phyloP scores from a whole-genome alignment of 2,797 vertebrate species.

The Dromococcyx pavoninus region DNA sequence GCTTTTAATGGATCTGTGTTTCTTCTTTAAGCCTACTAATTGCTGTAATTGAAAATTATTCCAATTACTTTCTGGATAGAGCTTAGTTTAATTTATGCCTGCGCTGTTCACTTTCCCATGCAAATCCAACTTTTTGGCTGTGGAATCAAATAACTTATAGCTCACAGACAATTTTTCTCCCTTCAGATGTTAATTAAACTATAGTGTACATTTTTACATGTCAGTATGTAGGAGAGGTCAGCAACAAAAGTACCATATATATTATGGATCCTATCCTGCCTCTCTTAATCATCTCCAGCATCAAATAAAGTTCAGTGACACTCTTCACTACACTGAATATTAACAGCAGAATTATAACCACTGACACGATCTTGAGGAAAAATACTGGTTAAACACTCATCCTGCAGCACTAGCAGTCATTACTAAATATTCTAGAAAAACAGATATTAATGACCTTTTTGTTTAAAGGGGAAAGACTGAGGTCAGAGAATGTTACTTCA shows the following conservation, averaged over 20 bases:
- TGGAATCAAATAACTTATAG: not conserved
- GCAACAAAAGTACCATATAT: not conserved
- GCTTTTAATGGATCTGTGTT: not conserved
- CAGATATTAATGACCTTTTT: not conserved
- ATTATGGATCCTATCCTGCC: not conserved
- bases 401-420: not conserved
- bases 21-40: not conserved
- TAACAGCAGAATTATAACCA: not conserved
- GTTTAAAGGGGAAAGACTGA: not conserved
- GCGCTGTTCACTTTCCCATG: not conserved
- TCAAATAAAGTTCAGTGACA: not conserved
- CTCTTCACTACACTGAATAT: not conserved
- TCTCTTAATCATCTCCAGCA: not conserved
- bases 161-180: not conserved
- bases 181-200: conserved; percentile 31
- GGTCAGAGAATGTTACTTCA: not conserved
- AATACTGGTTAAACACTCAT: not conserved
- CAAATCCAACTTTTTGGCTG: not conserved
- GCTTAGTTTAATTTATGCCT: not conserved
- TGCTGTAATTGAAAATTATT: not conserved
- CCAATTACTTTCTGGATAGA: not conserved
- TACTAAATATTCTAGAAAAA: not conserved
- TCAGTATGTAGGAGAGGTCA: not conserved
- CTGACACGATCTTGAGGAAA: not conserved
- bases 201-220: not conserved